These are phyloP conservation scores for Vidua macroura DNA, from an alignment of 2,113 vertebrate species.

Conservation along the genomic window DNA sequence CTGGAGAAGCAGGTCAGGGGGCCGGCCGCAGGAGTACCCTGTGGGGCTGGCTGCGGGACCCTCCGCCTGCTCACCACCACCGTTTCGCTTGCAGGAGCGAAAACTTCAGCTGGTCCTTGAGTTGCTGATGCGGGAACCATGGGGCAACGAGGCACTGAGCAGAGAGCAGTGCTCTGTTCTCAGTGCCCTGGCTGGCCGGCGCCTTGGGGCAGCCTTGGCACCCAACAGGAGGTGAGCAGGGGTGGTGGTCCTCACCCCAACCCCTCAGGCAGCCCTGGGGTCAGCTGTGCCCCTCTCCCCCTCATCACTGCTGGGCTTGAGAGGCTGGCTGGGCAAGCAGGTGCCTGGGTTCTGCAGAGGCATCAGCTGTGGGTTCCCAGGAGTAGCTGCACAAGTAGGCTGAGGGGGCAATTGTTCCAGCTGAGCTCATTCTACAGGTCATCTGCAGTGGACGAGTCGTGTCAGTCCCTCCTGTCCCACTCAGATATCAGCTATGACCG, in stretches of 20 bases:
- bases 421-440: constrained; percentile 54
- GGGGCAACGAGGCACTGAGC: constrained; percentile 68
- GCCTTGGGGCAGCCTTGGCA: neutral
- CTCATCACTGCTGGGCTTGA: neutral
- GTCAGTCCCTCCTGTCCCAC: constrained; percentile 80
- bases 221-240: neutral
- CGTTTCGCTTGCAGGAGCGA: constrained; percentile 65
- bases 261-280: neutral
- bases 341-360: neutral
- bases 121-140: constrained; percentile 72
- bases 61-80: fast-evolving
- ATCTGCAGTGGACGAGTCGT: constrained; percentile 76
- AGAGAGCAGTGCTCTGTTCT: constrained; percentile 67
- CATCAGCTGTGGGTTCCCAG: neutral
- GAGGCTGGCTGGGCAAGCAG: neutral
- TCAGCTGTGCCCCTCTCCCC: neutral
- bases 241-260: fast-evolving
- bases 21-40: fast-evolving
- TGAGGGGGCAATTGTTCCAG: neutral
- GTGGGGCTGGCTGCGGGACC: fast-evolving
- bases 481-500: constrained; percentile 88
- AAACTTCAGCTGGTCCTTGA: constrained; percentile 84
- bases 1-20: constrained; percentile 78
- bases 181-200: constrained; percentile 66
- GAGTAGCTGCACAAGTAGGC: neutral